These are phyloP conservation scores for Lipophrys pholis DNA, from an alignment of 2,113 vertebrate genomes.

Conservation along the genomic window DNA sequence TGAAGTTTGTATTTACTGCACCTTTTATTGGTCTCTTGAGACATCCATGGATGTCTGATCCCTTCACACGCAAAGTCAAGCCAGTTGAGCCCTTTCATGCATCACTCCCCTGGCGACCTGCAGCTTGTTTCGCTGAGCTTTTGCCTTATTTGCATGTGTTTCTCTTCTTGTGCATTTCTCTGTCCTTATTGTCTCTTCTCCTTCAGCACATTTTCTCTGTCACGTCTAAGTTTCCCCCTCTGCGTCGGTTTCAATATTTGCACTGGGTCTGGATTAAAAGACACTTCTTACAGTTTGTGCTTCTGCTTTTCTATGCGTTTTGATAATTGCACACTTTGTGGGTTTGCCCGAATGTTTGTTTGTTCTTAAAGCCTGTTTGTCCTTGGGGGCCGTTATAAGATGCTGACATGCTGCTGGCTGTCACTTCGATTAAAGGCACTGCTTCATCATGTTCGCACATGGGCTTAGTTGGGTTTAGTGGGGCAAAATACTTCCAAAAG, in stretches of 20 bases:
- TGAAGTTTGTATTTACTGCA: slow-evolving; percentile 22
- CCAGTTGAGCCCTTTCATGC: slow-evolving; percentile 16
- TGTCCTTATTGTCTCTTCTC: slow-evolving; percentile 1
- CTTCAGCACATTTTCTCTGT: slow-evolving; percentile 13
- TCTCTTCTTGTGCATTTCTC: neutral
- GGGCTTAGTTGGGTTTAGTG: slow-evolving; percentile 19
- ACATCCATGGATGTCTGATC: slow-evolving; percentile 7
- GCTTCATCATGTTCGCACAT: slow-evolving; percentile 43
- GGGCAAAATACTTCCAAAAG: slow-evolving; percentile 7
- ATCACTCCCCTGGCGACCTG: neutral
- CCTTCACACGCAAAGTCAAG: slow-evolving; percentile 24
- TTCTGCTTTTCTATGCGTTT: slow-evolving; percentile 28
- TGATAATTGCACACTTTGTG: slow-evolving; percentile 44
- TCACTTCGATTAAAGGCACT: slow-evolving; percentile 42
- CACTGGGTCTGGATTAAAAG: neutral
- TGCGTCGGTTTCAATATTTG: slow-evolving; percentile 28
- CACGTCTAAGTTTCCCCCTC: neutral
- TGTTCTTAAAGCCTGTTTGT: slow-evolving; percentile 18
- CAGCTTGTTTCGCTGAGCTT: neutral
- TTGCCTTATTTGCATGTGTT: slow-evolving; percentile 4
- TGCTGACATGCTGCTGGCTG: slow-evolving; percentile 44
- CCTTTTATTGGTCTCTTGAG: slow-evolving; percentile 29
- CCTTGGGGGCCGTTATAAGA: slow-evolving; percentile 25
- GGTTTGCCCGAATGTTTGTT: slow-evolving; percentile 27
- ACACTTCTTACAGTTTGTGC: neutral